Percentiles rank a stretch among this genome's conserved stretches.
phyloP scores from a whole-genome alignment of 2,797 vertebrate species.

The Rhinophrynus dorsalis region DNA sequence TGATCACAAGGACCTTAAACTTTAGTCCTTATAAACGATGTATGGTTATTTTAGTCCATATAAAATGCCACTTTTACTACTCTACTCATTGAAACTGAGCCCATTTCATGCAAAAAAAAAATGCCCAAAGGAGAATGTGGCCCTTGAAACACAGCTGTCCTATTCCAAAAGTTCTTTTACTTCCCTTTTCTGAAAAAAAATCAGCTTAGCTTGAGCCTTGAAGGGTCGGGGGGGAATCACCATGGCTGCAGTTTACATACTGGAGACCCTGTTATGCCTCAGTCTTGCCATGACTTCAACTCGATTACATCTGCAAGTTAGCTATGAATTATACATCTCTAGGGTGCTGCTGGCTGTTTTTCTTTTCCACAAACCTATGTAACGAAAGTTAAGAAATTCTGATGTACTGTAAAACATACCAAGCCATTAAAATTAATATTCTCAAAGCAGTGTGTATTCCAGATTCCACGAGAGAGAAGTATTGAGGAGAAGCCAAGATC shows the following conservation, averaged over 20 bases:
- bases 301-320: slow-evolving; percentile 5
- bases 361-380: slow-evolving; percentile 15
- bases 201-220: background rate
- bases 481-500: no score
- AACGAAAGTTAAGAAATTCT: background rate
- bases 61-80: no score
- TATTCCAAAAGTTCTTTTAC: background rate
- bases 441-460: no score
- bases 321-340: slow-evolving; percentile 14
- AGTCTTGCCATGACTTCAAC: slow-evolving; percentile 39
- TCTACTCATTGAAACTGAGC: no score
- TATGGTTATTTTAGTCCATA: no score
- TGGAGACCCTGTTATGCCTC: background rate
- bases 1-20: no score
- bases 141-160: no score
- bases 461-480: no score
- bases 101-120: no score
- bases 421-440: background rate
- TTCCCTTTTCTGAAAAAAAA: background rate
- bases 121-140: no score
- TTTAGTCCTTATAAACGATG: no score
- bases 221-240: background rate
- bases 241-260: slow-evolving; percentile 1
- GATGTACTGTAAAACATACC: background rate
- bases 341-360: background rate